Conservation (phyloP, 2,888 invertebrate species). For the Ypsolopha scabrella region DNA sequence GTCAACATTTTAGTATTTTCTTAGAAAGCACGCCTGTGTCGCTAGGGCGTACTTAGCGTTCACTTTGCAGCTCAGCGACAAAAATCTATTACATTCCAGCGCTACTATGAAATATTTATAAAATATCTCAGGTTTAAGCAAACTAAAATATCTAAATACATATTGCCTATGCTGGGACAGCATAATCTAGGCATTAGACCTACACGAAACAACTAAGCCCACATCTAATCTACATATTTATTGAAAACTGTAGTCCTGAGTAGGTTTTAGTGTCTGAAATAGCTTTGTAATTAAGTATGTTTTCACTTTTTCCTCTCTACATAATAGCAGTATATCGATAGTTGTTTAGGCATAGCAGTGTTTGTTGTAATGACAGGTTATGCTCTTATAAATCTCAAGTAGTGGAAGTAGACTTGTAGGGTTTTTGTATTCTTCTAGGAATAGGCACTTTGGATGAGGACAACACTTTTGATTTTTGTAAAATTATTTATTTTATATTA, state of each 20-base stretch:
- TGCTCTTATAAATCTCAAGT: constrained; percentile 14
- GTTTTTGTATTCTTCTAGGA: constrained; percentile 43
- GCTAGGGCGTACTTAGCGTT: background rate
- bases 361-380: background rate
- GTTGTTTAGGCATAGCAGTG: background rate
- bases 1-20: background rate
- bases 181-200: constrained; percentile 19
- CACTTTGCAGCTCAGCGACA: background rate
- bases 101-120: background rate
- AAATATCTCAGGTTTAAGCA: background rate
- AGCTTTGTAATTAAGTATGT: constrained; percentile 27
- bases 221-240: constrained; percentile 40
- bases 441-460: constrained; percentile 38
- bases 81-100: background rate
- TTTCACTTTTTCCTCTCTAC: constrained; percentile 26
- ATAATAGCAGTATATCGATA: background rate
- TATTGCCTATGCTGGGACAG: constrained; percentile 19
- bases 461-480: constrained; percentile 18
- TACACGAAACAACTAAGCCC: constrained; percentile 29
- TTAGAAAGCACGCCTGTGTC: background rate
- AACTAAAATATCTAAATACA: constrained; percentile 15
- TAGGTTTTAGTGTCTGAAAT: constrained; percentile 25
- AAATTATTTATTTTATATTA: background rate
- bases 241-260: constrained; percentile 40
- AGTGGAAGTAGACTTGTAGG: constrained; percentile 16